A percentile compares a stretch with the other conserved stretches of the same genome.
These are phyloP conservation scores for Drosophila mercatorum DNA, from an alignment of 2,888 invertebrate species.

Conservation along the genomic window DNA sequence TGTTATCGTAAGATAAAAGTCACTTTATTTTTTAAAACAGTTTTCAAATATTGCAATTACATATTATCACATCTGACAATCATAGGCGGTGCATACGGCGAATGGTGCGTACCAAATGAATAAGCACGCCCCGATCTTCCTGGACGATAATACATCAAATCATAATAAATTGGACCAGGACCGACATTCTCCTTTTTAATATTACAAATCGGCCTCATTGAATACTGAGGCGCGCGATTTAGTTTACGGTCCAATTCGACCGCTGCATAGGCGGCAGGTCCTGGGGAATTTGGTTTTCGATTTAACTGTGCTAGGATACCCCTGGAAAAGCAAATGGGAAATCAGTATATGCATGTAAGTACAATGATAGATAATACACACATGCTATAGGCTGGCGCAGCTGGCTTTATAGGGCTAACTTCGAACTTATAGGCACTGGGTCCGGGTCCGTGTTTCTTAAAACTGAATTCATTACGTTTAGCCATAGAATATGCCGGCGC, in stretches of 20 bases:
- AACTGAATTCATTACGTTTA: conserved; percentile 70
- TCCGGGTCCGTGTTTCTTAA: conserved; percentile 72
- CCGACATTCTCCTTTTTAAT: conserved; percentile 36
- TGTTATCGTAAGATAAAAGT: neutral
- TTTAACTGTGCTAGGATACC: conserved; percentile 60
- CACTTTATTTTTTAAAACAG: conserved; percentile 31
- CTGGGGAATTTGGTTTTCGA: conserved; percentile 73
- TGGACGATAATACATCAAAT: conserved; percentile 78
- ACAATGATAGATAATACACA: conserved; percentile 42
- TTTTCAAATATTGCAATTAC: conserved; percentile 73
- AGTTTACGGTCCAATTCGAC: conserved; percentile 66
- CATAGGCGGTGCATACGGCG: conserved; percentile 81
- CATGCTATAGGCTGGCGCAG: conserved; percentile 81
- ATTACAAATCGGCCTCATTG: conserved; percentile 63
- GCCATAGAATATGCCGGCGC: conserved; percentile 86
- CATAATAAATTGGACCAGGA: conserved; percentile 81
- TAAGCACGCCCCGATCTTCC: conserved; percentile 76
- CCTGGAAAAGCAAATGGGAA: conserved; percentile 49
- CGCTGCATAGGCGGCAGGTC: conserved; percentile 82
- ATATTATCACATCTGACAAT: conserved; percentile 83
- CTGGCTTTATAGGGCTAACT: conserved; percentile 63
- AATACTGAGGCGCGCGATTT: conserved; percentile 72
- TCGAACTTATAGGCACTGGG: conserved; percentile 80
- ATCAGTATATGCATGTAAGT: neutral
- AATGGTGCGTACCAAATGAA: conserved; percentile 82